Conservation (phyloP, 2,797 vertebrate species). For the Oreochromis grahami region DNA sequence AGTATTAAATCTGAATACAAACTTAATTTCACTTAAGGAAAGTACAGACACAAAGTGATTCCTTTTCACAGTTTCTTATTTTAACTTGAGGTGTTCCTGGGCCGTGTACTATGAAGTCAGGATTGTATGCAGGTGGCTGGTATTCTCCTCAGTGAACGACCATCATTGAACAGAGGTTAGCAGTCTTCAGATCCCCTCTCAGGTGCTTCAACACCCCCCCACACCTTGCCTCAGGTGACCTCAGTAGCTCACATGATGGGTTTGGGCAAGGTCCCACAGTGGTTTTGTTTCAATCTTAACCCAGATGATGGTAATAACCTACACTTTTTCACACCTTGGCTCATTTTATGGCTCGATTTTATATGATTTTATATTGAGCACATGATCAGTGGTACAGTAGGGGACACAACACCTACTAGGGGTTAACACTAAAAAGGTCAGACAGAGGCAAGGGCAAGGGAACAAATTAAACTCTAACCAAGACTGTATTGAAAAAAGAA, state of each 20-base stretch:
- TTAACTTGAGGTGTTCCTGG: not conserved
- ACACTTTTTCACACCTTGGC: not conserved
- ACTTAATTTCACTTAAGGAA: not conserved
- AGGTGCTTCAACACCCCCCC: not conserved
- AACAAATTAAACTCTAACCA: not conserved
- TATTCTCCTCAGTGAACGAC: not conserved
- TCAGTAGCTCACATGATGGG: not conserved
- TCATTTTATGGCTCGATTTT: not conserved
- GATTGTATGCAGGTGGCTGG: not conserved
- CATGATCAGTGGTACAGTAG: not conserved
- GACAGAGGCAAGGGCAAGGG: not conserved
- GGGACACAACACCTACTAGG: not conserved
- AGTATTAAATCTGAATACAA: not conserved
- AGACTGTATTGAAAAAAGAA: not conserved
- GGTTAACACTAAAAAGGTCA: not conserved
- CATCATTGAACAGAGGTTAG: not conserved
- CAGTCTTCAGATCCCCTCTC: not conserved
- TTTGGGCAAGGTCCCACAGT: not conserved
- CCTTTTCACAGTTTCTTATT: not conserved
- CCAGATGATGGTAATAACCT: not conserved
- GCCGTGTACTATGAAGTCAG: not conserved
- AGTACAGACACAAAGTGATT: not conserved
- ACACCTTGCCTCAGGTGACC: not conserved
- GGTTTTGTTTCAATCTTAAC: not conserved
- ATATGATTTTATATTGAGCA: not conserved